These are phyloP conservation scores for Lanius ludovicianus DNA, from an alignment of 2,113 vertebrate species.

Conservation along the genomic window DNA sequence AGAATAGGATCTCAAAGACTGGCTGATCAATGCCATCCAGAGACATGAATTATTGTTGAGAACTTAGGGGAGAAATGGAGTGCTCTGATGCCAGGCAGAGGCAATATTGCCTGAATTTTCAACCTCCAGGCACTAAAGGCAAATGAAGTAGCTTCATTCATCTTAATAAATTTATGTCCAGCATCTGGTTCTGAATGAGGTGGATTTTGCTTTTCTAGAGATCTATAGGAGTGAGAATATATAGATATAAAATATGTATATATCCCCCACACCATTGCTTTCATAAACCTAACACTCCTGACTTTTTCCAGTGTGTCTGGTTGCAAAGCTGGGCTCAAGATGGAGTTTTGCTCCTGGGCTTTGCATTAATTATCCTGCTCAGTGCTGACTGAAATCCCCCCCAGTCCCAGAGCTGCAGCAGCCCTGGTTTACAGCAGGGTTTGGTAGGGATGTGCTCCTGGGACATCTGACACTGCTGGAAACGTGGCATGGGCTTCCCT, in stretches of 20 bases:
- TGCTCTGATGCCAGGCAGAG: not conserved
- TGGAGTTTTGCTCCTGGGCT: not conserved
- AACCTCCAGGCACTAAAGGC: not conserved
- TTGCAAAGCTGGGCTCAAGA: not conserved
- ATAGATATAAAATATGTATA: not conserved
- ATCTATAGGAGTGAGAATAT: not conserved
- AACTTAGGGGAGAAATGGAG: not conserved
- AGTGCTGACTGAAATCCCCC: accelerated
- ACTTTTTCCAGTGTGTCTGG: not conserved
- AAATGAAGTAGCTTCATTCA: not conserved
- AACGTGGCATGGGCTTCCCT: accelerated
- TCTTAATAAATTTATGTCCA: not conserved
- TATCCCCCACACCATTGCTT: not conserved
- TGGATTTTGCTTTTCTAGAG: not conserved
- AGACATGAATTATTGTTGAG: not conserved
- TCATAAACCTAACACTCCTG: not conserved
- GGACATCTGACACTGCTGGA: accelerated
- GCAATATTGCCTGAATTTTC: not conserved
- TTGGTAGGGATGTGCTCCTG: not conserved
- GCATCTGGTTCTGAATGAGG: not conserved
- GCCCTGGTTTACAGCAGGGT: accelerated
- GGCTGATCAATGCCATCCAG: not conserved
- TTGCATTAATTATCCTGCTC: not conserved
- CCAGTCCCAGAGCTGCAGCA: not conserved
- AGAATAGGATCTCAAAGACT: not conserved